phyloP scores from a whole-genome alignment of 2,113 vertebrate species.

The Myocastor coypus region DNA sequence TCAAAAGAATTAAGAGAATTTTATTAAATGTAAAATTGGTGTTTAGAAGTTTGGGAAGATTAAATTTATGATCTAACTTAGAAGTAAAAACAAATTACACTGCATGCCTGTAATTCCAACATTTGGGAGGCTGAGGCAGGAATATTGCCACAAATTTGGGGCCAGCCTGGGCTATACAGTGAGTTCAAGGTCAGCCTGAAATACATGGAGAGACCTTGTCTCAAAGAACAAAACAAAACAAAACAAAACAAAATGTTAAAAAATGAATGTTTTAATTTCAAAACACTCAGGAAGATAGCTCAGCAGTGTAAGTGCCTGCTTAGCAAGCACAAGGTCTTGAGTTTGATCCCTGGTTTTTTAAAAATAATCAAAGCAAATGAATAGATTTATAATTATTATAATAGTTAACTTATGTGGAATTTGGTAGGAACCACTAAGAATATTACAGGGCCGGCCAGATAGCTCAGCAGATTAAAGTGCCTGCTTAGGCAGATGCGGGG shows the following conservation, averaged over 20 bases:
- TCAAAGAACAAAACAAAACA: background rate
- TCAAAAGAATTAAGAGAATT: conserved; percentile 61
- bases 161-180: background rate
- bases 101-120: background rate
- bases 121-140: background rate
- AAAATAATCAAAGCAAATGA: background rate
- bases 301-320: too few species aligned
- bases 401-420: background rate
- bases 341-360: too few species aligned
- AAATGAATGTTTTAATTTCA: conserved; percentile 54
- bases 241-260: conserved; percentile 30
- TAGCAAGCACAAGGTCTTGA: too few species aligned
- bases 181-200: background rate
- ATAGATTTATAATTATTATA: background rate
- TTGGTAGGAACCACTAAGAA: background rate
- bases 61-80: conserved; percentile 61
- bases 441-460: background rate
- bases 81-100: conserved; percentile 10
- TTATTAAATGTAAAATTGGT: conserved; percentile 53
- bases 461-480: too few species aligned
- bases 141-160: background rate
- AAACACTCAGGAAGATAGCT: background rate
- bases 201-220: background rate
- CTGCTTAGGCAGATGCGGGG: too few species aligned
- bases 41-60: conserved; percentile 53